phyloP scores from a whole-genome alignment of 2,797 vertebrate genomes.

The Molossus alvarezi region DNA sequence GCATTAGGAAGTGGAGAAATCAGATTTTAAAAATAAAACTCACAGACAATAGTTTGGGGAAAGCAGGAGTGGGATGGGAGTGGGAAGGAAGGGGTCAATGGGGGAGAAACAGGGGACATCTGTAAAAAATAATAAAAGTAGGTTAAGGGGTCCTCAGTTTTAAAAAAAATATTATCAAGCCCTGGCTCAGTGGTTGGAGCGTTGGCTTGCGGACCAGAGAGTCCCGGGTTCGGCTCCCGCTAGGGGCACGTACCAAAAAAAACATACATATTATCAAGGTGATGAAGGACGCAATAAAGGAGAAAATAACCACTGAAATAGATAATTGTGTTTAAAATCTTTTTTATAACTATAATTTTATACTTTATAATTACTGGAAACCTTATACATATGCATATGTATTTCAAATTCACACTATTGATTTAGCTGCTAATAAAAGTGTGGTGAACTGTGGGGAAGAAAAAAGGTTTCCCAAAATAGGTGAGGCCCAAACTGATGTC shows the following conservation, averaged over 20 bases:
- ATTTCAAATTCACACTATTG: neutral
- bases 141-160: neutral
- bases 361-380: neutral
- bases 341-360: neutral
- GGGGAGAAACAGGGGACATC: too few species aligned
- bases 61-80: too few species aligned
- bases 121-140: neutral
- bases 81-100: too few species aligned
- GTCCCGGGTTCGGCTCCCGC: too few species aligned
- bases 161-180: neutral
- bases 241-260: too few species aligned
- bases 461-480: neutral
- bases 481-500: neutral
- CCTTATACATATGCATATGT: neutral
- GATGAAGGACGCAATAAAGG: neutral
- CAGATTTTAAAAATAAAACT: neutral
- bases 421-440: neutral
- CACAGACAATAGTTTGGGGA: too few species aligned
- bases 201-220: too few species aligned
- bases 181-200: too few species aligned
- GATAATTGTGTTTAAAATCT: slow-evolving; percentile 7
- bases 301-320: neutral
- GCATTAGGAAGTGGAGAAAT: neutral
- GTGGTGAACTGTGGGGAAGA: neutral
- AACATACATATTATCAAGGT: neutral